These are phyloP conservation scores for Eolophus roseicapilla DNA, from an alignment of 2,113 vertebrate species.

Conservation along the genomic window DNA sequence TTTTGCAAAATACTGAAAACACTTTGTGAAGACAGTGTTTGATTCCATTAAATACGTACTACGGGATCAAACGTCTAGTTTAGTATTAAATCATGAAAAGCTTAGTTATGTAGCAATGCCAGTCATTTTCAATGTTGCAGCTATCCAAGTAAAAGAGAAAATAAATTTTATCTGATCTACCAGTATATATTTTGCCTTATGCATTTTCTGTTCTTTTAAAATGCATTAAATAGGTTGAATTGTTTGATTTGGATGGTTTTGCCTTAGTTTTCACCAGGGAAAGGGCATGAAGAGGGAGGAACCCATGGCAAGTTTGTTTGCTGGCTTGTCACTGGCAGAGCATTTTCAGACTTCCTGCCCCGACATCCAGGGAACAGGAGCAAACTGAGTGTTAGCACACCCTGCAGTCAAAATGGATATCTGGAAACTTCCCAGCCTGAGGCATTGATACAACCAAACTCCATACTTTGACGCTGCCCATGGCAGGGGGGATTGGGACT, in stretches of 20 bases:
- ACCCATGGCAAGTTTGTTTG: neutral
- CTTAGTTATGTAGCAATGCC: neutral
- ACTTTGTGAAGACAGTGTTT: neutral
- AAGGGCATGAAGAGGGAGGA: neutral
- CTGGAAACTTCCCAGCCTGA: neutral
- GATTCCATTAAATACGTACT: neutral
- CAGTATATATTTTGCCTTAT: neutral
- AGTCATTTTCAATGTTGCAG: neutral
- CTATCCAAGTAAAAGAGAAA: neutral
- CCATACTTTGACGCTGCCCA: neutral
- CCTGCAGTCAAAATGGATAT: accelerated
- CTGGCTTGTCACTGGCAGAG: neutral
- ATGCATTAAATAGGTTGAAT: neutral
- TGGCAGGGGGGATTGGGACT: too few relatives aligned
- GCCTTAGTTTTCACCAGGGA: neutral
- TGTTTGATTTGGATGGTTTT: neutral
- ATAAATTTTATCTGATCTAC: neutral
- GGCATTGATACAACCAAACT: neutral
- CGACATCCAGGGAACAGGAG: neutral
- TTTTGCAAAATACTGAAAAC: neutral
- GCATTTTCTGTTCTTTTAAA: neutral
- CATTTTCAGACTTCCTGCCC: neutral
- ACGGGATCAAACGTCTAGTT: neutral
- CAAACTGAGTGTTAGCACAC: neutral
- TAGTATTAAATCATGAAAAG: neutral